Base-by-base conservation (phyloP, 2,888 invertebrate genomes). In the Brenthis daphne region DNA sequence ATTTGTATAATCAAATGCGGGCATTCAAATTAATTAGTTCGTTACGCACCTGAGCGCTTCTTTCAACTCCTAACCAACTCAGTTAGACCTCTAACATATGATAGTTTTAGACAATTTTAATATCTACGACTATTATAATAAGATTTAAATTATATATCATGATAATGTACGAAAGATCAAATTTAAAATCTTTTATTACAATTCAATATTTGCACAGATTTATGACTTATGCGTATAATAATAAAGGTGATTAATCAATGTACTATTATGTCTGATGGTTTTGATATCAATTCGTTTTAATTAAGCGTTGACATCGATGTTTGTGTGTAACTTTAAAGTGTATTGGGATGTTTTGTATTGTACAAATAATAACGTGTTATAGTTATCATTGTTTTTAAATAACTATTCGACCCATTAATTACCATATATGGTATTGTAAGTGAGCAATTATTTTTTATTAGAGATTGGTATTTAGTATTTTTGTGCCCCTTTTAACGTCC, bases 1-100 rank as follows among this genome's bases (percentile, higher is more conserved):
- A 92, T 92, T 92, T 90, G 91, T 89, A 89, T 91, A 92, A 91
- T 92, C 91, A 92, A 92, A 92, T 91, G 91, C 88, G 92, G 90
- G 90, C 89, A 87, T 90, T 89, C 82, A 79, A 90, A 90, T 90
- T 92, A 92, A 92, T 92, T 91, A 91, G 89, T 91, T 91, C 76
- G 91, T 88, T 90, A 89, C 86, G 90, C 92, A 92, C 92, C 92
- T 92, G 92, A 92, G 91, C 90, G 76, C 83, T 85, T 84, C 81
- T 84, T 82, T 85, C 82, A 83, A 67, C 72, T 53, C 61, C 2
- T 37, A 50, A 69, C 80, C 78, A 73, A 60, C 55, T 70, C 37
- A 63, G 57, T 67, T 54, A 57, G 53, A 54, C 51, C 64, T 47
- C 13, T 14, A 24, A n/a, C 66, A 57, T 37, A 65, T 29, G 37